phyloP scores from a whole-genome alignment of 1,140 invertebrate genomes.

The Helicoverpa armigera region DNA sequence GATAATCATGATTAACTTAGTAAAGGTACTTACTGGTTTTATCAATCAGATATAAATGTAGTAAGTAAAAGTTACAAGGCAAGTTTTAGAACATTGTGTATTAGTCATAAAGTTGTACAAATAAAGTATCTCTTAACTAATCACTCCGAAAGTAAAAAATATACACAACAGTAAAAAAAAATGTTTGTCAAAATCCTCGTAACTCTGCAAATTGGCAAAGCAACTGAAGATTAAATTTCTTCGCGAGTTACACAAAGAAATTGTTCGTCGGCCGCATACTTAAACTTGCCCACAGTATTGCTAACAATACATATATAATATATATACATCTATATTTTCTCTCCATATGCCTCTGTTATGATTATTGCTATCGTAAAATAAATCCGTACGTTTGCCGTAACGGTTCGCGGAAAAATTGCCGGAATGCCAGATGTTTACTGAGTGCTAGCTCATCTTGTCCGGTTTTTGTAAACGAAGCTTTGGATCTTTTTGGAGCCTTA shows the following conservation, averaged over 20 bases:
- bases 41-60: too few species aligned
- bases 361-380: conserved; percentile 48
- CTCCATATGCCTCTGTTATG: conserved; percentile 28
- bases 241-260: conserved; percentile 19
- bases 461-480: neutral
- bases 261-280: conserved; percentile 2
- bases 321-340: conserved; percentile 1
- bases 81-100: too few species aligned
- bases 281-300: conserved; percentile 29
- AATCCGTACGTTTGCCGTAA: conserved; percentile 44
- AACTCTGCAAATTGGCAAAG: conserved; percentile 26
- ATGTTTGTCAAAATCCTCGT: neutral
- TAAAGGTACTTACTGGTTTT: too few species aligned
- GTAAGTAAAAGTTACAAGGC: too few species aligned
- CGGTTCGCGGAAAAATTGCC: conserved; percentile 40
- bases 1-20: too few species aligned
- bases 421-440: conserved; percentile 44
- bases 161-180: neutral
- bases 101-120: too few species aligned
- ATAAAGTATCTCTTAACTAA: neutral
- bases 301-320: conserved; percentile 36
- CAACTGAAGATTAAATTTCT: conserved; percentile 34
- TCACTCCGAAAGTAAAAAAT: neutral
- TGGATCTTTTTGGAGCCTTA: too few species aligned
- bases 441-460: conserved; percentile 25